Evolutionary conservation across 2,888 invertebrate species (phyloP).

Genomic region (Latrodectus hesperus): DNA sequence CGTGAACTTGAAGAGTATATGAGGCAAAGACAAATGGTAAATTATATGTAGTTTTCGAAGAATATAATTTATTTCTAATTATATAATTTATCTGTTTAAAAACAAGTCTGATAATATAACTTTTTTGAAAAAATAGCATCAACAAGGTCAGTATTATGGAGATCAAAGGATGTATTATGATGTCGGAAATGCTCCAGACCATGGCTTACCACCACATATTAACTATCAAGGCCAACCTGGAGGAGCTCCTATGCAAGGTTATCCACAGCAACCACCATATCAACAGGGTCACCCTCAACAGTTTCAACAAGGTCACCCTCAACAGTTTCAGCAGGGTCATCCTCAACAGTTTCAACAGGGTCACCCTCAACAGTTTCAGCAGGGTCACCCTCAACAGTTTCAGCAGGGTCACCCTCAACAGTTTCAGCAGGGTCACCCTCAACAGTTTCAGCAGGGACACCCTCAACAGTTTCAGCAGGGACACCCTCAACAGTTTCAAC

Average conservation of each 20-base stretch:
- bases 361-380: constrained; percentile 72
- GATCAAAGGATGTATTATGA: constrained; percentile 62
- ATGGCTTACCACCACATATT: constrained; percentile 65
- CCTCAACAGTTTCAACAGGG: constrained; percentile 71
- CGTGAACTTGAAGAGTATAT: constrained; percentile 89
- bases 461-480: constrained; percentile 58
- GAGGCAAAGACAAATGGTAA: constrained; percentile 80
- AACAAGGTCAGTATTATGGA: constrained; percentile 46
- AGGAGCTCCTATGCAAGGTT: constrained; percentile 44
- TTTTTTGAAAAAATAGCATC: constrained; percentile 10
- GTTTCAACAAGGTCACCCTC: constrained; percentile 72
- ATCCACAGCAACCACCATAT: constrained; percentile 35
- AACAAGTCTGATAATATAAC: not conserved
- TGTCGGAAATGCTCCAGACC: constrained; percentile 35
- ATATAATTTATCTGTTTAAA: not conserved
- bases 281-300: constrained; percentile 71
- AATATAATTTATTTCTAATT: not conserved
- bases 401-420: constrained; percentile 72
- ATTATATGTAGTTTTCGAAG: constrained; percentile 15
- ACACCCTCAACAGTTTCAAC: constrained; percentile 57
- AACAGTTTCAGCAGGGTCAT: constrained; percentile 71
- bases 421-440: constrained; percentile 72
- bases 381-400: constrained; percentile 71
- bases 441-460: constrained; percentile 72
- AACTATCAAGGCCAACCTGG: constrained; percentile 49